Conservation (phyloP, 2,797 vertebrate genomes). For the Odontamblyopus rebecca region DNA sequence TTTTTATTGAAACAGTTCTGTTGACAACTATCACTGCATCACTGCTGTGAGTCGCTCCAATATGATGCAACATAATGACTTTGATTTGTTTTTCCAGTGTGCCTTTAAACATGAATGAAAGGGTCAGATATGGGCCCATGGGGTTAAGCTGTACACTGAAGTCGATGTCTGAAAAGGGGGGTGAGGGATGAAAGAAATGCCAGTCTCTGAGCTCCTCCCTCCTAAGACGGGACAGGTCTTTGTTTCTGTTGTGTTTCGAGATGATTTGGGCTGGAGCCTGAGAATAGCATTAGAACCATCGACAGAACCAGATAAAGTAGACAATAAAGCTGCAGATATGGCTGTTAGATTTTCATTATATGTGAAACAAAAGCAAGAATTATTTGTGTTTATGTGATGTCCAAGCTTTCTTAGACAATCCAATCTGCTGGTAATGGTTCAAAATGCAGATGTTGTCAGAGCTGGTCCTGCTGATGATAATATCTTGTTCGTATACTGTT, state of each 20-base stretch:
- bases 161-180: constrained; percentile 26
- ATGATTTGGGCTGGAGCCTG: constrained; percentile 35
- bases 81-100: not conserved
- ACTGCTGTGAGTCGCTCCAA: not conserved
- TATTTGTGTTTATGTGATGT: not conserved
- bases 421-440: not conserved
- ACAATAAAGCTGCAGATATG: constrained; percentile 27
- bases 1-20: too few relatives aligned
- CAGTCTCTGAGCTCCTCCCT: constrained; percentile 50
- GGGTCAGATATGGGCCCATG: constrained; percentile 22
- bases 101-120: constrained; percentile 31
- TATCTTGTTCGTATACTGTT: too few relatives aligned
- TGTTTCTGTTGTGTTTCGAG: constrained; percentile 24
- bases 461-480: too few relatives aligned
- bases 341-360: constrained; percentile 6
- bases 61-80: not conserved
- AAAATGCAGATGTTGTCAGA: not conserved
- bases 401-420: not conserved
- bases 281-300: constrained; percentile 36
- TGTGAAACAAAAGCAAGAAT: constrained; percentile 9
- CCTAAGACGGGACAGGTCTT: constrained; percentile 43
- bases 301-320: constrained; percentile 30
- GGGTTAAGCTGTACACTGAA: constrained; percentile 37
- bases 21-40: not conserved
- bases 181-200: constrained; percentile 51